Percentiles rank a stretch among this genome's conserved stretches.
Evolutionary conservation across 2,888 invertebrate genomes (phyloP).

Genomic region (Morpho deidamia): DNA sequence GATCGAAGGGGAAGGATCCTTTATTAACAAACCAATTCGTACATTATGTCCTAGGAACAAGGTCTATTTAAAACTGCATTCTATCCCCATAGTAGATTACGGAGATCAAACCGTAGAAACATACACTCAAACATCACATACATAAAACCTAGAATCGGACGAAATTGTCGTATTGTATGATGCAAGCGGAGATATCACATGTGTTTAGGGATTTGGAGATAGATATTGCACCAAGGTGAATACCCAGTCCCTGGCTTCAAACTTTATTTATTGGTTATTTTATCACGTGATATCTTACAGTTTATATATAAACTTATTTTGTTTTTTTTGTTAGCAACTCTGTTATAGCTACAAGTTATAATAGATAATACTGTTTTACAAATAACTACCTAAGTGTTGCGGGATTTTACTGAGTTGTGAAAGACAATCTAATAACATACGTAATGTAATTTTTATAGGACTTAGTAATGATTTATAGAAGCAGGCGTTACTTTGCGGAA

Average conservation of each 20-base stretch:
- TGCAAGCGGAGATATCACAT: conserved; percentile 59
- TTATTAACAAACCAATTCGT: conserved; percentile 47
- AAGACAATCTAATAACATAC: too few species aligned
- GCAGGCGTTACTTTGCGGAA: too few species aligned
- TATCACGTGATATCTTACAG: conserved; percentile 13
- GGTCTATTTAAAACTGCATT: conserved; percentile 45
- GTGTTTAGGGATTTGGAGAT: conserved; percentile 45
- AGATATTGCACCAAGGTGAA: conserved; percentile 57
- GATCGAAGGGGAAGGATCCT: conserved; percentile 36
- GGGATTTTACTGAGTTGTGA: too few species aligned
- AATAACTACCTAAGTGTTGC: too few species aligned
- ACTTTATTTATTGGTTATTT: conserved; percentile 21
- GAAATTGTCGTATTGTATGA: conserved; percentile 31
- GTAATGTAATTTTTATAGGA: too few species aligned
- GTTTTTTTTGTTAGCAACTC: too few species aligned
- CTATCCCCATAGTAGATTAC: conserved; percentile 46
- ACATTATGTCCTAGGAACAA: conserved; percentile 52
- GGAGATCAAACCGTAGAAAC: conserved; percentile 14
- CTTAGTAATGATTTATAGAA: too few species aligned
- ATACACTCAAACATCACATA: neutral
- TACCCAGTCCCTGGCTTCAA: conserved; percentile 45
- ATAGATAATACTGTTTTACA: too few species aligned
- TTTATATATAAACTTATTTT: conserved; percentile 1
- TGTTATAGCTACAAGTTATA: too few species aligned
- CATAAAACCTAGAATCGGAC: conserved; percentile 25